These are phyloP conservation scores for Choristoneura rosaceana DNA, from an alignment of 2,888 invertebrate species.

Conservation along the genomic window DNA sequence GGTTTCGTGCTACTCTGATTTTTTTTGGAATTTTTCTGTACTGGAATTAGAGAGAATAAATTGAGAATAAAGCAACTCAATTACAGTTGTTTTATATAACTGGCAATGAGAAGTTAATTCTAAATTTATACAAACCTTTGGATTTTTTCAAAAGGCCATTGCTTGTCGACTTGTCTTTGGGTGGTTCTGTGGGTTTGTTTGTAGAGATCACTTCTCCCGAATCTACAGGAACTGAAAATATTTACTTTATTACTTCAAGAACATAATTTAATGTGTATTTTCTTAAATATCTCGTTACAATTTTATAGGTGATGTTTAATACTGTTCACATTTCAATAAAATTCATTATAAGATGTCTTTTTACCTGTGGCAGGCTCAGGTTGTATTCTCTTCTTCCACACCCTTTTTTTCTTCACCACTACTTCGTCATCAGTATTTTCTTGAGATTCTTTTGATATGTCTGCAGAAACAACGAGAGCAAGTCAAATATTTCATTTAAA, in stretches of 20 bases:
- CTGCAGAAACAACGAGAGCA: not conserved
- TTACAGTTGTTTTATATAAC: too few relatives aligned
- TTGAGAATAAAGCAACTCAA: not conserved
- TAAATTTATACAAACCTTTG: conserved; percentile 14
- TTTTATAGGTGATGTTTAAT: too few relatives aligned
- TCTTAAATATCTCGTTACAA: not conserved
- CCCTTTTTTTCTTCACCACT: not conserved
- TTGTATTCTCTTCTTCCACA: not conserved
- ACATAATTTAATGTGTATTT: not conserved
- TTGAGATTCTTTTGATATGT: not conserved
- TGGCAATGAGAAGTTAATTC: not conserved
- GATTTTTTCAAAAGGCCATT: not conserved
- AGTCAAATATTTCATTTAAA: not conserved
- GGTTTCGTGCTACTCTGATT: not conserved
- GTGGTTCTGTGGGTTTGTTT: conserved; percentile 9
- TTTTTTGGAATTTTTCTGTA: conserved; percentile 8
- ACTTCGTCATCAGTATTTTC: not conserved
- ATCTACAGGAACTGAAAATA: not conserved
- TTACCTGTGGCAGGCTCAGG: not conserved
- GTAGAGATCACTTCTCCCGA: conserved; percentile 8
- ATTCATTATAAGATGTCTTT: too few relatives aligned
- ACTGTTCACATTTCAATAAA: too few relatives aligned
- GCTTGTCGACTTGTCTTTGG: not conserved
- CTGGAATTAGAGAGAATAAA: not conserved
- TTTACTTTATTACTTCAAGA: not conserved